Evolutionary conservation across 2,797 vertebrate species (phyloP).

Genomic region (Cyprinella venusta): DNA sequence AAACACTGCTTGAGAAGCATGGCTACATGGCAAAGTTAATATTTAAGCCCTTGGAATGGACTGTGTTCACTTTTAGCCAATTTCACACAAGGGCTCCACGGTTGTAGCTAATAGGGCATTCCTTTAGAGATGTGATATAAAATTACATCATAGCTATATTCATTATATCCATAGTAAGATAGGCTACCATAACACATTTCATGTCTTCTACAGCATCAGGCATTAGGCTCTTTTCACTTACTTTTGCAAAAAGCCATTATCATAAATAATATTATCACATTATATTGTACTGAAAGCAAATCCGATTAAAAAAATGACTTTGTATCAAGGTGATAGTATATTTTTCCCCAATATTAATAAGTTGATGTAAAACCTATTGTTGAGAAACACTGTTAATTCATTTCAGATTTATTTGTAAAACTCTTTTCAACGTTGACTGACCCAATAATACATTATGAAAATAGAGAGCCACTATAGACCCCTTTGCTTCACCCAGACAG

Average conservation of each 20-base stretch:
- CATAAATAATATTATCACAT: neutral
- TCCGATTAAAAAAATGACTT: neutral
- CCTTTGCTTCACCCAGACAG: no score
- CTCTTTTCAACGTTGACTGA: neutral
- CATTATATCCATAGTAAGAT: neutral
- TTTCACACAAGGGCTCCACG: neutral
- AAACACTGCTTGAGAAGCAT: neutral
- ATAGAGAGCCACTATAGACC: neutral
- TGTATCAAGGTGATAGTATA: neutral
- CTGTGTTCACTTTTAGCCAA: slow-evolving; percentile 32
- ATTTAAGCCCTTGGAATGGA: slow-evolving; percentile 55
- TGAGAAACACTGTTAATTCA: neutral
- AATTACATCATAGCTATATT: neutral
- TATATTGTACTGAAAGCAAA: neutral
- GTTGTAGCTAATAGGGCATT: slow-evolving; percentile 27
- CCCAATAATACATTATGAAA: neutral
- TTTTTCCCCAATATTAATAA: neutral
- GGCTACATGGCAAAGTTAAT: slow-evolving; percentile 58
- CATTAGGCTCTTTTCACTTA: neutral
- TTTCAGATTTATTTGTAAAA: neutral
- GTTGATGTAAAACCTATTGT: neutral
- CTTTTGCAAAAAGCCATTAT: neutral
- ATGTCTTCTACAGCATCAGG: neutral
- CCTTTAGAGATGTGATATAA: slow-evolving; percentile 13
- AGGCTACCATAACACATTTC: neutral